A percentile compares a stretch with the other conserved stretches of the same genome.
These are phyloP conservation scores for Caenorhabditis sinica DNA, from an alignment of 2,888 invertebrate genomes.

Conservation along the genomic window DNA sequence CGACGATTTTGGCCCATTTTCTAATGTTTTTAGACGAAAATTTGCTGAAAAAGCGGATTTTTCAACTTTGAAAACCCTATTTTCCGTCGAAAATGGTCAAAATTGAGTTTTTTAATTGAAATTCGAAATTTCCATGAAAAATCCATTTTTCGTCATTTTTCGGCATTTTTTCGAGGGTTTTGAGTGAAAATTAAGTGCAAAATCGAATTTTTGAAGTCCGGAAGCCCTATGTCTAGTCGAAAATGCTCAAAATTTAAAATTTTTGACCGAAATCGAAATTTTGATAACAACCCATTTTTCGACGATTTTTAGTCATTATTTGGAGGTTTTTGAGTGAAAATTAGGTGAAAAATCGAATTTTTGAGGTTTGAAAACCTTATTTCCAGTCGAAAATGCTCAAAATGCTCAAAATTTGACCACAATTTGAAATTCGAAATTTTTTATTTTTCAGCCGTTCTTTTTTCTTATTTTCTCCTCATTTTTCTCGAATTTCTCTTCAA, in stretches of 20 bases:
- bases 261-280: no score
- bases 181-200: neutral
- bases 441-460: neutral
- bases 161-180: neutral
- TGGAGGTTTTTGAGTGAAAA: neutral
- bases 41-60: neutral
- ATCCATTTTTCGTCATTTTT: neutral
- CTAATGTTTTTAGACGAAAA: constrained; percentile 3
- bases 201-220: no score
- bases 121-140: neutral
- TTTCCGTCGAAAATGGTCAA: neutral
- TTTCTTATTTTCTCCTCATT: neutral
- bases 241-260: no score
- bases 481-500: neutral
- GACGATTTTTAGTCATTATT: no score
- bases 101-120: neutral
- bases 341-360: neutral
- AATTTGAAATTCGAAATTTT: neutral
- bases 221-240: no score
- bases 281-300: no score
- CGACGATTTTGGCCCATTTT: no score
- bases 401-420: no score
- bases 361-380: no score
- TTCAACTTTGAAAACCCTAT: neutral
- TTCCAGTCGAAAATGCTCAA: no score